Base-by-base conservation (phyloP, 2,888 invertebrate species). In the Scaptomyza flava region DNA sequence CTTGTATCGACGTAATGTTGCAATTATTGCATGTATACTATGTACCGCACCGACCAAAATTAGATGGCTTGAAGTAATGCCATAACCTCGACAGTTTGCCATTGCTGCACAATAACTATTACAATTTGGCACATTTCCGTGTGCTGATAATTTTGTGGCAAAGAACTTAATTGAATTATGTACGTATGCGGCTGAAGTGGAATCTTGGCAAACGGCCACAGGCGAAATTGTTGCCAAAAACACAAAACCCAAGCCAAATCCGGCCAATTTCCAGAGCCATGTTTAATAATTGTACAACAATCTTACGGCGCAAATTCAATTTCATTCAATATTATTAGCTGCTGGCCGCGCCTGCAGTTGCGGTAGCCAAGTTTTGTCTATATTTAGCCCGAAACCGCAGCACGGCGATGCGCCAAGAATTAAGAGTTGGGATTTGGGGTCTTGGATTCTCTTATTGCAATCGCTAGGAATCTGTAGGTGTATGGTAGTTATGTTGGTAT, bases 271-370 rank as follows among this genome's bases (percentile, higher is more conserved):
- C 57, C 52, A 23, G 45, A 72, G 58, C 62, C 61, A 71, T 70
- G 75, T 79, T 84, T 84, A 81, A 84, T 84, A 85, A 84, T 85
- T 83, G 70, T 69, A 75, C 66, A 75, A 74, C 81, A 77, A 72
- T 65, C 72, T 66, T 72, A 62, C 47, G 61, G 69, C 64, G 65
- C 68, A 69, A 81, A 83, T 81, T 86, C 79, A 86, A 85, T 85
- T 86, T 83, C 74, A 83, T 81, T 86, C 77, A 85, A 85, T 85
- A 85, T 71, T 83, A 80, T 83, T 81, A 68, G 77, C 79, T 76
- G 68, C 56, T 23, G 36, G 27, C 42, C 57, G 38, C 41, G 36
- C 50, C 60, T 42, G 48, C 42, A 46, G 68, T 68, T 74, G 84
- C 41, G 79, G 84, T 68, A 62, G 84, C 80, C 84, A 84, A 83